Evolutionary conservation across 2,113 vertebrate species (phyloP).

Genomic region (Uropsilus gracilis): DNA sequence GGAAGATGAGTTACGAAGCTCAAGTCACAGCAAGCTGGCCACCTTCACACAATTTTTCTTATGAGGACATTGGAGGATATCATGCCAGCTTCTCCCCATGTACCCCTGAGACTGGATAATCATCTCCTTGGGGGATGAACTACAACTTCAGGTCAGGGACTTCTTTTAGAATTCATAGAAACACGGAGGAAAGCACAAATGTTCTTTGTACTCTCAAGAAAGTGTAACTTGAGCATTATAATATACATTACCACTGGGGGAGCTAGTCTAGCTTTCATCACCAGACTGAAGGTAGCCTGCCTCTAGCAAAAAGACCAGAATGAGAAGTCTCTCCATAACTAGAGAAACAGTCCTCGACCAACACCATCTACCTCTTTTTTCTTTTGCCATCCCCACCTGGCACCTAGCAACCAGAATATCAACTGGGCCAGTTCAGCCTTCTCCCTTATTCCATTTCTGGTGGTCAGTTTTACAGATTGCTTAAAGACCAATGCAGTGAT

Average conservation of each 20-base stretch:
- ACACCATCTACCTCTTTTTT: too few relatives aligned
- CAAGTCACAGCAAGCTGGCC: neutral
- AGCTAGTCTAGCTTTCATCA: neutral
- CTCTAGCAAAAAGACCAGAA: neutral
- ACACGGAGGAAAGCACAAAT: neutral
- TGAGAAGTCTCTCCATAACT: neutral
- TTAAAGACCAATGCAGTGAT: neutral
- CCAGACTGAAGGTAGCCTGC: neutral
- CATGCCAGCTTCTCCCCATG: neutral
- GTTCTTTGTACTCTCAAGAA: neutral
- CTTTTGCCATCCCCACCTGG: neutral
- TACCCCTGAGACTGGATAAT: neutral
- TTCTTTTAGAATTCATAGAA: conserved; percentile 42
- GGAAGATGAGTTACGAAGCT: conserved; percentile 7
- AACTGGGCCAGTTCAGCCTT: neutral
- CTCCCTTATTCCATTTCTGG: neutral
- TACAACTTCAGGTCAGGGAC: neutral
- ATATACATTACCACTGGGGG: neutral
- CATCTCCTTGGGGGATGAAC: neutral
- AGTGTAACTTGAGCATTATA: neutral
- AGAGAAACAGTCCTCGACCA: neutral
- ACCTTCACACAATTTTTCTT: neutral
- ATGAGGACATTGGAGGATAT: neutral
- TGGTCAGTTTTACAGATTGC: conserved; percentile 33
- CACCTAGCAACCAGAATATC: neutral